Conservation (phyloP, 2,797 vertebrate species). For the Gobionotothen gibberifrons region DNA sequence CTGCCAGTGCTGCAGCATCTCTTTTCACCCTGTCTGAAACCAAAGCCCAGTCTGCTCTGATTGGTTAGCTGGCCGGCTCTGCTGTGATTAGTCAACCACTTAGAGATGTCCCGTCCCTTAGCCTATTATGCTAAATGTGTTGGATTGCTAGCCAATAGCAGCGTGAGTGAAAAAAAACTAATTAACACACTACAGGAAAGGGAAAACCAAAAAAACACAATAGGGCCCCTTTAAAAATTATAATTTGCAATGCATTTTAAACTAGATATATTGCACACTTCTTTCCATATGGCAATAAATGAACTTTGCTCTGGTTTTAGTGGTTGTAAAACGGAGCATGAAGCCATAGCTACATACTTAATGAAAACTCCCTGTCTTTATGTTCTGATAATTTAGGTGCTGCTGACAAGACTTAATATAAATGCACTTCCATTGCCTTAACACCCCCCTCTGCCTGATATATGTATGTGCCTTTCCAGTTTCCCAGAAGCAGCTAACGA, state of each 20-base stretch:
- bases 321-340: slow-evolving; percentile 44
- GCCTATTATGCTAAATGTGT: no score
- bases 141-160: no score
- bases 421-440: slow-evolving; percentile 62
- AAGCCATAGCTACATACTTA: slow-evolving; percentile 39
- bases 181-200: no score
- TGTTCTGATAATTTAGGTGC: slow-evolving; percentile 59
- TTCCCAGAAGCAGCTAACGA: slow-evolving; percentile 42
- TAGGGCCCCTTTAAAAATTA: neutral
- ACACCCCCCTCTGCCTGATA: slow-evolving; percentile 40
- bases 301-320: slow-evolving; percentile 41
- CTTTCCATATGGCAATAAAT: slow-evolving; percentile 26
- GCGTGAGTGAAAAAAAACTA: no score
- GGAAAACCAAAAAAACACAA: no score
- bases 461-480: slow-evolving; percentile 42
- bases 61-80: no score
- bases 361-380: slow-evolving; percentile 42
- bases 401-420: slow-evolving; percentile 67
- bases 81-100: no score
- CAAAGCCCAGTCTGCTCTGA: no score
- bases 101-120: no score
- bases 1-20: no score
- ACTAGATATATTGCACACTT: slow-evolving; percentile 14
- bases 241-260: slow-evolving; percentile 29
- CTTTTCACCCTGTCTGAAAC: no score